Conservation (phyloP, 2,113 vertebrate genomes). For the Crocuta crocuta region DNA sequence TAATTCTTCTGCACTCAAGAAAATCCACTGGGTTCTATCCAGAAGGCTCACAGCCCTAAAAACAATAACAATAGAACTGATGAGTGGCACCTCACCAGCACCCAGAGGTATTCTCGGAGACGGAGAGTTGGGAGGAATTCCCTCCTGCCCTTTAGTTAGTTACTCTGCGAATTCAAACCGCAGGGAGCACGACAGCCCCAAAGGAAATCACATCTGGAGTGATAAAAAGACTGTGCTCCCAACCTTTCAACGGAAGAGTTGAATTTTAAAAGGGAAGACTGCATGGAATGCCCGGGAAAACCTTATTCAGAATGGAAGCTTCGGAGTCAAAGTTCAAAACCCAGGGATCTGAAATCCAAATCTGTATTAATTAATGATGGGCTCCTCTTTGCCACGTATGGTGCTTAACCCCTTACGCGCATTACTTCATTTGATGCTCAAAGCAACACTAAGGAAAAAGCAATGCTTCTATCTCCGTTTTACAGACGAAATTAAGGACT, state of each 20-base stretch:
- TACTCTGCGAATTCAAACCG: slow-evolving; percentile 71
- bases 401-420: background rate
- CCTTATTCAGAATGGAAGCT: background rate
- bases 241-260: background rate
- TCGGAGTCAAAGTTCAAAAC: background rate
- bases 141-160: slow-evolving; percentile 61
- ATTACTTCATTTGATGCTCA: background rate
- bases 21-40: slow-evolving; percentile 61
- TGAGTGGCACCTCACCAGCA: slow-evolving; percentile 16
- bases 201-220: slow-evolving; percentile 41
- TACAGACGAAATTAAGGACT: background rate
- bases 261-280: background rate
- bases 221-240: slow-evolving; percentile 40
- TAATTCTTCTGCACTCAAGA: slow-evolving; percentile 72
- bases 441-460: slow-evolving; percentile 3
- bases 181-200: slow-evolving; percentile 47
- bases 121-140: slow-evolving; percentile 59
- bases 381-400: background rate
- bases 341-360: background rate
- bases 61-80: slow-evolving; percentile 55
- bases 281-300: background rate
- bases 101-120: slow-evolving; percentile 68
- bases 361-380: background rate
- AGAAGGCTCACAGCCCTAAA: slow-evolving; percentile 56
- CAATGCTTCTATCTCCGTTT: background rate